Base-by-base conservation (phyloP, 2,888 invertebrate genomes). In the Arctia plantaginis region DNA sequence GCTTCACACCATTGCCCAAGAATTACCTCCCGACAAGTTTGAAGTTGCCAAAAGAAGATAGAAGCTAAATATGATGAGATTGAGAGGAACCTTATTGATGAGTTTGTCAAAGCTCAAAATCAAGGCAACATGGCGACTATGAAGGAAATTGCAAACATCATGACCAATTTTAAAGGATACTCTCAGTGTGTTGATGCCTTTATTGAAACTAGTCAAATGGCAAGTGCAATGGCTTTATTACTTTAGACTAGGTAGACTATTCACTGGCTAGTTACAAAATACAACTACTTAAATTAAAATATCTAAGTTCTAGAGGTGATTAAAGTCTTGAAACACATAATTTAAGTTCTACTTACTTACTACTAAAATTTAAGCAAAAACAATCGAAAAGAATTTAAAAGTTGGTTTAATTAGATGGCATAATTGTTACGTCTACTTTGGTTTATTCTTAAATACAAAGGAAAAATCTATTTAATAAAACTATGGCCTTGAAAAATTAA, bases 151-250 rank as follows among this genome's bases (percentile, higher is more conserved):
- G 99, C 99, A 0, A 97, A 97, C 72, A 98, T 99, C 68, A 96
- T 99, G 86, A 98, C 98, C 0, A 98, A 99, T 88, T 99, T 99
- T 89, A 99, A 99, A 95, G 98, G 99, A 2, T 99, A 99, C 92
- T 98, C 98, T 0, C 98, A 99, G 84, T 99, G 99, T 93, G 97
- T 99, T 70, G 98, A 99, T 95, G 99, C 99, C 0, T 99, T 98
- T 90, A 99, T 99, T 87, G 99, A 99, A 90, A 98, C 99, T 84
- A 98, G 99, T 91, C 99, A 99, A 96, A 97, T 98, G 97, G 98
- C 98, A 95, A 92, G 89, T 80, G 1, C 1, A 2, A 7, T 39
- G 27, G 15, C 41, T 67, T 30, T 20, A 30, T 30, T 20, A 44
- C 10, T 67, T 47, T 12, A 3, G 12, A 30, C 7, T 47, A 47